Base-by-base conservation (phyloP, 2,797 vertebrate genomes). In the Salmo trutta region DNA sequence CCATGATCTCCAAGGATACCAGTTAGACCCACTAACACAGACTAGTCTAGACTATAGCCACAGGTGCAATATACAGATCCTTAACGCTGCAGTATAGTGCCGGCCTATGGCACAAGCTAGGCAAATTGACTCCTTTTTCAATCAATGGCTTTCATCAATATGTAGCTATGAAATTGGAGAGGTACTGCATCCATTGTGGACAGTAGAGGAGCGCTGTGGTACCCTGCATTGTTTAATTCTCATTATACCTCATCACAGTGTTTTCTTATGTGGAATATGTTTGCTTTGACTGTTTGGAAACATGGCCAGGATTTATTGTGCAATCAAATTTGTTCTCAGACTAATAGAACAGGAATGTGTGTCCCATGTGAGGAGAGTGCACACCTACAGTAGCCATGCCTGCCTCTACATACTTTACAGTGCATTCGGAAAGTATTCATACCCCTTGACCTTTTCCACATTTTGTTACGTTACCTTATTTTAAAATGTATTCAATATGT, bases 141-240 rank as follows among this genome's bases (percentile, higher is more conserved):
- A 53, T 71, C 70, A 71, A 71, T 71, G 70, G 47, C 70, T 71
- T 51, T 71, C 47, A 71, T 71, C 70, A 71, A 71, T 51, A 24
- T 71, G 47, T 51, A 17, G 24, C 51, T 27, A 24, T 47, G 36
- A 27, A 71, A 71, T n/a, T 51, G 16, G 29, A 67, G 65, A 67
- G 65, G 14, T 2, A 31, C 64, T 15, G 14, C 27, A 17, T 66
- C 27, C 31, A 29, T 29, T 67, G 29, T 64, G 21, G 59, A 64
- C 59, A 24, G 21, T 27, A 64, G 21, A 64, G 17, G 59, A 62
- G 21, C 4, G 21, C 21, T n/a, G 41, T 47, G 2, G 10, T 12
- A 47, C 41, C 41, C 10, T 47, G 59, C 59, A 12, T 64, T 1
- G 24, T 64, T 24, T 3, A 21, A 64, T 17, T 21, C 21, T 21